Evolutionary conservation across 2,113 vertebrate genomes (phyloP).

Genomic region (Dasyurus viverrinus): DNA sequence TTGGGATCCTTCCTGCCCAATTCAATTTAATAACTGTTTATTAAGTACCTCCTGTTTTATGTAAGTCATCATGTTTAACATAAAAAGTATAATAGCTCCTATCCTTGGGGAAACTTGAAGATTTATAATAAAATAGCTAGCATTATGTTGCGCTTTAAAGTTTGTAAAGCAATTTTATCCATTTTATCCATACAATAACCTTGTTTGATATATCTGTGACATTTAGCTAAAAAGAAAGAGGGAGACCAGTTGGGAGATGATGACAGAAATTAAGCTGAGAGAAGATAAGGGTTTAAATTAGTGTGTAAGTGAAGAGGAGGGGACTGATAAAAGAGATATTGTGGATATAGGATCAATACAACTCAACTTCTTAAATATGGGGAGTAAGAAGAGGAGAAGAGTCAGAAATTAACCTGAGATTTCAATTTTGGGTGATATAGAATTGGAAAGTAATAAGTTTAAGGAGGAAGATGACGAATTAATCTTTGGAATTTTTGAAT

Average conservation of each 20-base stretch:
- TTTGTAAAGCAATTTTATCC: too few species aligned
- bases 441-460: neutral
- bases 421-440: neutral
- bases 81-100: too few species aligned
- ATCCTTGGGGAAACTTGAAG: too few species aligned
- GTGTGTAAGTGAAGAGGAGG: neutral
- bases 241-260: neutral
- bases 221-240: neutral
- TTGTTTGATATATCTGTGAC: neutral
- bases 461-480: neutral
- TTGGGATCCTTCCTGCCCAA: too few species aligned
- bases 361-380: neutral
- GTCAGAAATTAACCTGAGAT: neutral
- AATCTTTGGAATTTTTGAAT: neutral
- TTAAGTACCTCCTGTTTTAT: too few species aligned
- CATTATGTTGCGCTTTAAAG: neutral
- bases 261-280: neutral
- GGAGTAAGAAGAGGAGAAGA: neutral
- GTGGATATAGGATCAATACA: neutral
- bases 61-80: too few species aligned
- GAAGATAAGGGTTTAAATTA: neutral
- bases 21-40: too few species aligned
- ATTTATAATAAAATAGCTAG: too few species aligned
- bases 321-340: neutral
- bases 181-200: too few species aligned